These are phyloP conservation scores for Spodoptera frugiperda DNA, from an alignment of 1,140 invertebrate species.

Conservation along the genomic window DNA sequence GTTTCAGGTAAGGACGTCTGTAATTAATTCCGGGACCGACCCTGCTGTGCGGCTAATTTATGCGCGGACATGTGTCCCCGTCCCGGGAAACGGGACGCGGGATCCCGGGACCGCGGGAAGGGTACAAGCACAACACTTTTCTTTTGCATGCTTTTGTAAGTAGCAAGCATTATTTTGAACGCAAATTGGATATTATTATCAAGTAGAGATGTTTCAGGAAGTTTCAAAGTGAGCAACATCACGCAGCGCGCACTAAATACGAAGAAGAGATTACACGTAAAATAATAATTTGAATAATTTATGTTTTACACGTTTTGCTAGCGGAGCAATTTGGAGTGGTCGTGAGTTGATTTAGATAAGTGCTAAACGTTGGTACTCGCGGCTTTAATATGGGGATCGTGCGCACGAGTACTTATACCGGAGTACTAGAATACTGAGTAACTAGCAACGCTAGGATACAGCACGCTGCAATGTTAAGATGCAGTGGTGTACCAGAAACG, in stretches of 20 bases:
- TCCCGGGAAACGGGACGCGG: background rate
- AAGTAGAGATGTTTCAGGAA: too few species aligned
- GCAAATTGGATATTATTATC: too few species aligned
- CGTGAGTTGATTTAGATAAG: slow-evolving; percentile 34
- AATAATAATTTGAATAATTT: slow-evolving; percentile 1
- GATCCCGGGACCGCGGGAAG: background rate
- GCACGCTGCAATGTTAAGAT: background rate
- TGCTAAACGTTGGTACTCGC: background rate
- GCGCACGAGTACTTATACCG: slow-evolving; percentile 20
- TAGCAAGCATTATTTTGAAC: background rate
- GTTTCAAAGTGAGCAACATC: too few species aligned
- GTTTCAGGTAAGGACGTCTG: slow-evolving; percentile 53
- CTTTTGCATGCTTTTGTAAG: background rate
- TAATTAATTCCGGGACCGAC: slow-evolving; percentile 49
- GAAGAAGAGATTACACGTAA: slow-evolving; percentile 3
- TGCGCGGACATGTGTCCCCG: slow-evolving; percentile 48
- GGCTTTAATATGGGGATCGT: slow-evolving; percentile 19
- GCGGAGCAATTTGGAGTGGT: slow-evolving; percentile 3
- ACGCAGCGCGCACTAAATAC: background rate
- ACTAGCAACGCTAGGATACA: background rate
- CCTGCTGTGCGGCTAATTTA: slow-evolving; percentile 44
- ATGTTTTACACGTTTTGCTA: background rate
- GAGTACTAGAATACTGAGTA: background rate
- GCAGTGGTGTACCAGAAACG: too few species aligned
- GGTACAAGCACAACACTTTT: background rate